Evolutionary conservation across 1,140 invertebrate genomes (phyloP).

Genomic region (Drosophila grimshawi): DNA sequence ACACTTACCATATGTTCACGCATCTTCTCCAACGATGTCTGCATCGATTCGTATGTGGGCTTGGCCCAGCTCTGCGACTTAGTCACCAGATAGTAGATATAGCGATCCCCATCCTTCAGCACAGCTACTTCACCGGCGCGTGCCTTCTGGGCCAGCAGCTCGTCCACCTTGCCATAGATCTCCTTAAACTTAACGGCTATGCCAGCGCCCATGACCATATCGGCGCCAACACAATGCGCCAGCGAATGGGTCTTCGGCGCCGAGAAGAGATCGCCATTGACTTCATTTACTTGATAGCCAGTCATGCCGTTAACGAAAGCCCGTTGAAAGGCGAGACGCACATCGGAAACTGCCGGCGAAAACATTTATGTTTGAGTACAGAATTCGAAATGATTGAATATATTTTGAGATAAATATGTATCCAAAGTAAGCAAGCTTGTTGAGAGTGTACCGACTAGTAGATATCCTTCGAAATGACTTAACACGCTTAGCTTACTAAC

Average conservation of each 20-base stretch:
- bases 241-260: constrained; percentile 85
- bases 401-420: not conserved
- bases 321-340: constrained; percentile 57
- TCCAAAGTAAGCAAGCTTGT: not conserved
- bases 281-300: constrained; percentile 65
- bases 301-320: constrained; percentile 63
- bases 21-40: constrained; percentile 84
- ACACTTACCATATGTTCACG: constrained; percentile 82
- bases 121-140: constrained; percentile 86
- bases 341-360: constrained; percentile 67
- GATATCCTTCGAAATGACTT: not conserved
- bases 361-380: constrained; percentile 39
- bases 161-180: constrained; percentile 83
- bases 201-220: constrained; percentile 87
- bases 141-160: constrained; percentile 70
- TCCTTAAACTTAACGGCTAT: constrained; percentile 86
- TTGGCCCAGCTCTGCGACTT: constrained; percentile 84
- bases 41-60: constrained; percentile 84
- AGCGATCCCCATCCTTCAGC: constrained; percentile 85
- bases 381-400: not conserved
- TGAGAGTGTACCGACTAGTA: not conserved
- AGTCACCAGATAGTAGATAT: constrained; percentile 87
- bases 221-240: constrained; percentile 88
- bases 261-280: constrained; percentile 87
- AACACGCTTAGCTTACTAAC: not conserved